Percentiles rank a stretch among this genome's conserved stretches.
phyloP scores from a whole-genome alignment of 2,888 invertebrate species.

The Aplocera efformata region DNA sequence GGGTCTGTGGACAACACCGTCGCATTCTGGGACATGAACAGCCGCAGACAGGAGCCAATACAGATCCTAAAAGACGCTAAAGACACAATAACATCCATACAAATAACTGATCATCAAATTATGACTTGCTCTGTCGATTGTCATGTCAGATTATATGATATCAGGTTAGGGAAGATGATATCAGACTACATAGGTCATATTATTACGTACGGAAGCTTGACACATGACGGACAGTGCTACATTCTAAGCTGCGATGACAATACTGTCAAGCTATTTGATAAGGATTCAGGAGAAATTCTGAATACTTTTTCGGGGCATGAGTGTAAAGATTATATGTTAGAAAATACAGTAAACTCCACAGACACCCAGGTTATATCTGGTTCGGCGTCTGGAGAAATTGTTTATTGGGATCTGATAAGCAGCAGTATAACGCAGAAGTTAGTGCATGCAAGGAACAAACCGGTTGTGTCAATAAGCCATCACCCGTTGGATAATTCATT shows the following conservation, averaged over 20 bases:
- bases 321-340: constrained; percentile 90
- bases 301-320: constrained; percentile 90
- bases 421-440: constrained; percentile 72
- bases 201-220: constrained; percentile 90
- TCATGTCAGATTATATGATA: constrained; percentile 92
- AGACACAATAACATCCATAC: constrained; percentile 90
- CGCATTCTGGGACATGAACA: constrained; percentile 90
- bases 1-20: constrained; percentile 97
- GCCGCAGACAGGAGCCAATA: constrained; percentile 67
- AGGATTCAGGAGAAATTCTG: constrained; percentile 75
- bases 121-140: constrained; percentile 94
- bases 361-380: constrained; percentile 95
- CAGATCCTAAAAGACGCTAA: constrained; percentile 93
- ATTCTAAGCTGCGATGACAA: constrained; percentile 92
- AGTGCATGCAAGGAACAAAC: constrained; percentile 76
- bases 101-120: constrained; percentile 94
- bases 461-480: constrained; percentile 88
- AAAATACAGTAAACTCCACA: constrained; percentile 90
- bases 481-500: constrained; percentile 89
- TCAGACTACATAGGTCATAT: constrained; percentile 93
- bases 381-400: constrained; percentile 91
- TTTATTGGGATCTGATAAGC: constrained; percentile 94
- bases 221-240: constrained; percentile 95
- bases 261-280: constrained; percentile 92
- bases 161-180: constrained; percentile 90